Conservation (phyloP, 1,140 invertebrate species). For the Neodiprion pinetum region DNA sequence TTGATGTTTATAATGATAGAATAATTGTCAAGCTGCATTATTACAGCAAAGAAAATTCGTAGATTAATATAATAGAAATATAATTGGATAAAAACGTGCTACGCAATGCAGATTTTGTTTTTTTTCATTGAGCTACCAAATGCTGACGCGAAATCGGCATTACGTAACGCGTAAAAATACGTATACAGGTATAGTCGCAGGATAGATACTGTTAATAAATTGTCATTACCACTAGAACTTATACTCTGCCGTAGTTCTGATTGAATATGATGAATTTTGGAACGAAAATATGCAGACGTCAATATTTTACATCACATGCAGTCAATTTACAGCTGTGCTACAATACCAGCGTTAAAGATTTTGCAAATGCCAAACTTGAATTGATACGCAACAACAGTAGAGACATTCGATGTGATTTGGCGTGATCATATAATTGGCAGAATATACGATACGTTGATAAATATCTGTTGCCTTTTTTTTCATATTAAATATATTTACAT, state of each 20-base stretch:
- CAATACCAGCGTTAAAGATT: slow-evolving; percentile 11
- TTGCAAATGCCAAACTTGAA: neutral
- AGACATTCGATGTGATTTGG: neutral
- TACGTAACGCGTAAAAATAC: neutral
- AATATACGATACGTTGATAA: neutral
- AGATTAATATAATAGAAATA: too few relatives aligned
- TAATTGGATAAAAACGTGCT: too few relatives aligned
- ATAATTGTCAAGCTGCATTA: too few relatives aligned
- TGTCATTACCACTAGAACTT: neutral
- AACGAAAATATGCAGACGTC: slow-evolving; percentile 9
- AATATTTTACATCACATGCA: neutral
- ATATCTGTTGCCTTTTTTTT: too few relatives aligned
- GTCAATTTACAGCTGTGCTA: slow-evolving; percentile 13
- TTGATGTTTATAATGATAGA: too few relatives aligned
- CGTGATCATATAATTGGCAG: neutral
- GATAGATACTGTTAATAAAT: neutral
- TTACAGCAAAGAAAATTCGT: too few relatives aligned
- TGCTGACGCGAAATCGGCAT: neutral
- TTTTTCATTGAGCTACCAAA: too few relatives aligned
- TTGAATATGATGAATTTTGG: neutral
- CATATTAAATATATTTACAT: too few relatives aligned
- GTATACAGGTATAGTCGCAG: neutral
- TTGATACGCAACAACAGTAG: neutral
- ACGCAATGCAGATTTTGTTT: too few relatives aligned
- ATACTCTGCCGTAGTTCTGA: slow-evolving; percentile 12